Evolutionary conservation across 2,888 invertebrate species (phyloP).

Genomic region (Colostygia pectinataria): DNA sequence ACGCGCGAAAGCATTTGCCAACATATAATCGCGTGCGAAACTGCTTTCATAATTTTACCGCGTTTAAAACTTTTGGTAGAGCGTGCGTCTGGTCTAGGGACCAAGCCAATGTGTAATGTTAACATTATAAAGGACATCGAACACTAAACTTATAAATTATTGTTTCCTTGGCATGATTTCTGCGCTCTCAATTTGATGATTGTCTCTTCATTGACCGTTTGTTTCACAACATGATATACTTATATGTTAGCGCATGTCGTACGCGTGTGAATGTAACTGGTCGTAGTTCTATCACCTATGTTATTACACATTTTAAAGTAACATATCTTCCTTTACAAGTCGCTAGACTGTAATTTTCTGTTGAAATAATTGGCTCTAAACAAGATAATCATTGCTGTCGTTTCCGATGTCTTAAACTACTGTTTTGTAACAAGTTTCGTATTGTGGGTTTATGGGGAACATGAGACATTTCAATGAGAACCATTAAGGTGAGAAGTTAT

Average conservation of each 20-base stretch:
- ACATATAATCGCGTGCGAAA: no score
- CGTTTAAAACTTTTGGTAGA: no score
- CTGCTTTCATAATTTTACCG: no score
- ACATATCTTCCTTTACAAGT: conserved; percentile 29
- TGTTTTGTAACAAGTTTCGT: conserved; percentile 27
- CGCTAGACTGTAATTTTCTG: conserved; percentile 30
- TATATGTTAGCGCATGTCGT: conserved; percentile 22
- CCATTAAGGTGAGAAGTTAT: conserved; percentile 2
- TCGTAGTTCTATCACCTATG: conserved; percentile 12
- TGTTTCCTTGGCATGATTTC: conserved; percentile 34
- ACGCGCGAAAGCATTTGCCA: no score
- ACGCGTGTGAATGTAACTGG: conserved; percentile 7
- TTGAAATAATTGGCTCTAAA: conserved; percentile 34
- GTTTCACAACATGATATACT: conserved; percentile 31
- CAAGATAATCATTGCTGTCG: conserved; percentile 31
- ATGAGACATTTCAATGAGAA: conserved; percentile 1
- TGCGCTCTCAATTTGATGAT: conserved; percentile 36
- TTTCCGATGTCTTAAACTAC: conserved; percentile 32
- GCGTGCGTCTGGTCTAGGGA: no score
- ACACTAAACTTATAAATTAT: conserved; percentile 7
- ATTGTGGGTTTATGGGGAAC: conserved; percentile 3
- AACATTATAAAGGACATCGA: no score
- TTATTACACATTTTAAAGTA: conserved; percentile 26
- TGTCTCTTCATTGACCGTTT: conserved; percentile 33
- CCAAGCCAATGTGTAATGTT: no score